Percentiles rank a stretch among this genome's conserved stretches.
phyloP scores from a whole-genome alignment of 1,140 invertebrate species.

The Brachionus sp. region DNA sequence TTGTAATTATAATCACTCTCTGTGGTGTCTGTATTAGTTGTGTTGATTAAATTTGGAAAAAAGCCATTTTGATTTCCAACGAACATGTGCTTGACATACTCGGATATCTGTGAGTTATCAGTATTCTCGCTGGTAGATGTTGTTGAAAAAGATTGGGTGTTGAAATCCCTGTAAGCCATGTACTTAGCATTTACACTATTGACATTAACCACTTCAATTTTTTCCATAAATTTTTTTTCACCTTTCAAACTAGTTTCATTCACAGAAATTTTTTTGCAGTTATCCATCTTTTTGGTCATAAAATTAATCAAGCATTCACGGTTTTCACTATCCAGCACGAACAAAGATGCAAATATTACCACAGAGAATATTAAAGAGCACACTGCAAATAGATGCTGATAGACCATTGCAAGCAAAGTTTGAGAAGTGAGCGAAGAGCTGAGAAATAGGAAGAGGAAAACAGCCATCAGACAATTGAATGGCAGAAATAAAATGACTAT shows the following conservation, averaged over 20 bases:
- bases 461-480: neutral
- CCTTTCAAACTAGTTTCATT: neutral
- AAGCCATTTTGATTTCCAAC: neutral
- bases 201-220: constrained; percentile 12
- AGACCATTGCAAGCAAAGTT: neutral
- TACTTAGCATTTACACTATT: constrained; percentile 9
- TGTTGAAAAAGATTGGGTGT: constrained; percentile 2
- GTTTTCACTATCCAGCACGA: neutral
- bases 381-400: neutral
- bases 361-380: neutral
- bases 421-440: neutral
- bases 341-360: neutral
- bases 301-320: neutral
- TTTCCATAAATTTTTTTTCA: neutral
- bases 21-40: constrained; percentile 7
- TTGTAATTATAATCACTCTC: constrained; percentile 32
- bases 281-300: neutral
- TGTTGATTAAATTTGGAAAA: constrained; percentile 2
- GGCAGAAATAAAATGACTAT: neutral
- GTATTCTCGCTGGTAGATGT: constrained; percentile 1
- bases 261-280: neutral
- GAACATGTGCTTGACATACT: constrained; percentile 31
- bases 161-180: constrained; percentile 23
- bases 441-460: neutral
- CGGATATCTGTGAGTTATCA: constrained; percentile 7